Conservation (phyloP, 2,888 invertebrate species). For the Catocala sponsa region DNA sequence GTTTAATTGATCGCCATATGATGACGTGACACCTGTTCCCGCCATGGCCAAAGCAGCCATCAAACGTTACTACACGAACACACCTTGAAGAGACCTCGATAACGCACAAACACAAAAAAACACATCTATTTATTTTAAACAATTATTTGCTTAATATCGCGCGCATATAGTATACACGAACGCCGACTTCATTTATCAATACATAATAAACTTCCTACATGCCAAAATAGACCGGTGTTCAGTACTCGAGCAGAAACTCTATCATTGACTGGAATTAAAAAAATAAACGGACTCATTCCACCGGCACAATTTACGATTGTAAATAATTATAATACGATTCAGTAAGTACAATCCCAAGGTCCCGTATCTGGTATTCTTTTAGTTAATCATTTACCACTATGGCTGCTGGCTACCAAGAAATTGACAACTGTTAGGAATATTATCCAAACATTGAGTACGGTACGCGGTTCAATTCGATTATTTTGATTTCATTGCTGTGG, state of each 20-base stretch:
- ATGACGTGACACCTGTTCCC: constrained; percentile 23
- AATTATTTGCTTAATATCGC: constrained; percentile 45
- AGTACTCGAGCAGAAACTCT: constrained; percentile 53
- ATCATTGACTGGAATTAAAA: constrained; percentile 70
- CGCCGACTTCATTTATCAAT: constrained; percentile 57
- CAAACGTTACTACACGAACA: constrained; percentile 18
- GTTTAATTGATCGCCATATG: too few species aligned
- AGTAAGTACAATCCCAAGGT: constrained; percentile 59
- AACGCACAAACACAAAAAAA: constrained; percentile 27
- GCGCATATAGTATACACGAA: constrained; percentile 41
- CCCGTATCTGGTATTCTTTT: constrained; percentile 50
- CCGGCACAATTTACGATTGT: constrained; percentile 74
- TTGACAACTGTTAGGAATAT: constrained; percentile 45
- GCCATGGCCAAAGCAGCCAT: constrained; percentile 21
- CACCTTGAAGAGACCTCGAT: constrained; percentile 32
- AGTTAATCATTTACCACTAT: constrained; percentile 46
- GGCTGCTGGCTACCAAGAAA: constrained; percentile 35
- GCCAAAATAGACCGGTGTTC: constrained; percentile 58
- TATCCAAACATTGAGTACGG: constrained; percentile 30
- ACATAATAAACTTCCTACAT: constrained; percentile 61
- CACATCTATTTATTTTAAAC: constrained; percentile 42
- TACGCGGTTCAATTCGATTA: constrained; percentile 13
- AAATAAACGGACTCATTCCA: constrained; percentile 75
- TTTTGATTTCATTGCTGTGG: constrained; percentile 21
- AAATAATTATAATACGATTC: constrained; percentile 71